Evolutionary conservation across 1,140 invertebrate species (phyloP).

Genomic region (Archivesica marissinica): DNA sequence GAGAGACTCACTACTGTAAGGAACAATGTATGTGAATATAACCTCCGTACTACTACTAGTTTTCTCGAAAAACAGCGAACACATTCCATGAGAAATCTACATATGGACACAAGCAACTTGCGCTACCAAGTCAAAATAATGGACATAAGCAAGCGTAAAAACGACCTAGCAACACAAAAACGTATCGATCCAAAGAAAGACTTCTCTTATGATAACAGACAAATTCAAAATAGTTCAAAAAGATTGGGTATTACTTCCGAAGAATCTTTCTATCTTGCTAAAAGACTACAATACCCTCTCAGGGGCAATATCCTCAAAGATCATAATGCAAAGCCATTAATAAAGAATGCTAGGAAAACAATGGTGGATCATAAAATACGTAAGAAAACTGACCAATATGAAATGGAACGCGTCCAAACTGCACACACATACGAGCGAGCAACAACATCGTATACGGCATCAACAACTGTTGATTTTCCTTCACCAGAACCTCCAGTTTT

Average conservation of each 20-base stretch:
- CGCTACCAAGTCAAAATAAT: conserved; percentile 79
- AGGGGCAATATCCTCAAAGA: conserved; percentile 69
- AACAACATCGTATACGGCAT: conserved; percentile 47
- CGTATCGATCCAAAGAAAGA: conserved; percentile 74
- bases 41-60: conserved; percentile 66
- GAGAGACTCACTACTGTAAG: conserved; percentile 78
- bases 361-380: conserved; percentile 63
- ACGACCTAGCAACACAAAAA: conserved; percentile 73
- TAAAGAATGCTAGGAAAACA: conserved; percentile 73
- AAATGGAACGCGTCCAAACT: conserved; percentile 57
- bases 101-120: conserved; percentile 73
- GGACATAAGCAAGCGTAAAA: conserved; percentile 78
- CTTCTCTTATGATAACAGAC: conserved; percentile 76
- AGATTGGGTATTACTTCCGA: conserved; percentile 70
- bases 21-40: conserved; percentile 79
- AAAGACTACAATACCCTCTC: conserved; percentile 73
- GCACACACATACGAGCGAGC: conserved; percentile 39
- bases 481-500: conserved; percentile 41
- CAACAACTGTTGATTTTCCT: conserved; percentile 39
- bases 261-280: conserved; percentile 76
- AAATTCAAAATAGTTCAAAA: conserved; percentile 74
- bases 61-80: conserved; percentile 72
- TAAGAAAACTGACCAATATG: conserved; percentile 59
- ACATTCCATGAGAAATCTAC: conserved; percentile 71
- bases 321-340: conserved; percentile 71